A percentile compares a stretch with the other conserved stretches of the same genome.
phyloP scores from a whole-genome alignment of 2,888 invertebrate species.

The Microctonus aethiopoides region DNA sequence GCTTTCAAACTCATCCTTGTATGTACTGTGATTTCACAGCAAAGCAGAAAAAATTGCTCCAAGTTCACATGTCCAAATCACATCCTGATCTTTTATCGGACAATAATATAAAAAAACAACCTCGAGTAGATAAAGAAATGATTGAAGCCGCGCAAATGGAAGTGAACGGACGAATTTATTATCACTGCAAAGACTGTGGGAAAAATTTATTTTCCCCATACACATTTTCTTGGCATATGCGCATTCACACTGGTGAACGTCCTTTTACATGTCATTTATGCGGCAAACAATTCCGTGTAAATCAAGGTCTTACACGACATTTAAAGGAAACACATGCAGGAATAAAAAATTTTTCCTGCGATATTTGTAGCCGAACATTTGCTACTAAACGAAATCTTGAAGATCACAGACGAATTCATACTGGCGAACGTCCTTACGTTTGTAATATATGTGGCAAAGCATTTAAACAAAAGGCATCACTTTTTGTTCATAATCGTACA shows the following conservation, averaged over 20 bases:
- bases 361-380: slow-evolving; percentile 71
- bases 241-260: slow-evolving; percentile 76
- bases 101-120: slow-evolving; percentile 32
- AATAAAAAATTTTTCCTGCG: slow-evolving; percentile 72
- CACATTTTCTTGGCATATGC: slow-evolving; percentile 73
- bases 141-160: slow-evolving; percentile 57
- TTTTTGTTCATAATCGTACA: slow-evolving; percentile 74
- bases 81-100: slow-evolving; percentile 44
- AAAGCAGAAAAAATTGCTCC: slow-evolving; percentile 45
- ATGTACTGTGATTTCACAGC: slow-evolving; percentile 48
- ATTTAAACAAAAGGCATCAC: slow-evolving; percentile 75
- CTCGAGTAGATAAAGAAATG: slow-evolving; percentile 59
- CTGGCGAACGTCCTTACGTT: slow-evolving; percentile 65
- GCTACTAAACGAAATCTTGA: slow-evolving; percentile 73
- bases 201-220: slow-evolving; percentile 73
- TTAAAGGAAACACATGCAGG: slow-evolving; percentile 74
- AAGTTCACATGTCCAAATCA: slow-evolving; percentile 41
- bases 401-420: slow-evolving; percentile 68
- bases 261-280: slow-evolving; percentile 76
- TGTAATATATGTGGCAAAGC: slow-evolving; percentile 73
- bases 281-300: slow-evolving; percentile 76
- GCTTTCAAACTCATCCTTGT: slow-evolving; percentile 42
- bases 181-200: slow-evolving; percentile 72
- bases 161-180: slow-evolving; percentile 70
- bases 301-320: slow-evolving; percentile 74